Evolutionary conservation across 1,140 invertebrate genomes (phyloP).

Genomic region (Mya arenaria): DNA sequence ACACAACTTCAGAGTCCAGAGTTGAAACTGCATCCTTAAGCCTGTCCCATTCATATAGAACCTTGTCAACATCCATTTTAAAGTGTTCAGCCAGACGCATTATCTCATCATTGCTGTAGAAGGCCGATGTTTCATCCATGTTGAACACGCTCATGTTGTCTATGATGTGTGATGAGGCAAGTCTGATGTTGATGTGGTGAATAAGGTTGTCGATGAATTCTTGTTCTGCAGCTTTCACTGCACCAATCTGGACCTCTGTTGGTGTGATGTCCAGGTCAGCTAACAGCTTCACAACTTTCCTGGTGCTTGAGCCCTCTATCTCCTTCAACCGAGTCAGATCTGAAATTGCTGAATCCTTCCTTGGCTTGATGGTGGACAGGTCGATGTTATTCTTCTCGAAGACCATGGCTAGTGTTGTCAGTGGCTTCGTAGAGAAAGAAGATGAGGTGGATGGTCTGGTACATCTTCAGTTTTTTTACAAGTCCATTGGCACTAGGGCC

Average conservation of each 20-base stretch:
- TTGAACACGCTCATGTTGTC: not conserved
- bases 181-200: not conserved
- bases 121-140: not conserved
- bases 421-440: conserved; percentile 4
- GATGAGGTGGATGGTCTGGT: not conserved
- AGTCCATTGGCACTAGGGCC: conserved; percentile 13
- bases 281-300: not conserved
- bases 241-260: not conserved
- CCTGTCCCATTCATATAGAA: not conserved
- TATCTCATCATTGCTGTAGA: conserved; percentile 15
- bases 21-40: not conserved
- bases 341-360: too few relatives aligned
- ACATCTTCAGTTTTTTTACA: conserved; percentile 11
- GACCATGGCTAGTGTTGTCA: not conserved
- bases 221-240: conserved; percentile 9
- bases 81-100: not conserved
- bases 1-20: not conserved
- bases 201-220: conserved; percentile 9
- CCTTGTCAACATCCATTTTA: not conserved
- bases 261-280: not conserved
- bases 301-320: not conserved
- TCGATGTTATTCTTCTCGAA: conserved; percentile 3
- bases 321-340: not conserved
- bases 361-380: not conserved
- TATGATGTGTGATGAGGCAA: conserved; percentile 1